Base-by-base conservation (phyloP, 2,113 vertebrate genomes). In the Neopipo cinnamomea region DNA sequence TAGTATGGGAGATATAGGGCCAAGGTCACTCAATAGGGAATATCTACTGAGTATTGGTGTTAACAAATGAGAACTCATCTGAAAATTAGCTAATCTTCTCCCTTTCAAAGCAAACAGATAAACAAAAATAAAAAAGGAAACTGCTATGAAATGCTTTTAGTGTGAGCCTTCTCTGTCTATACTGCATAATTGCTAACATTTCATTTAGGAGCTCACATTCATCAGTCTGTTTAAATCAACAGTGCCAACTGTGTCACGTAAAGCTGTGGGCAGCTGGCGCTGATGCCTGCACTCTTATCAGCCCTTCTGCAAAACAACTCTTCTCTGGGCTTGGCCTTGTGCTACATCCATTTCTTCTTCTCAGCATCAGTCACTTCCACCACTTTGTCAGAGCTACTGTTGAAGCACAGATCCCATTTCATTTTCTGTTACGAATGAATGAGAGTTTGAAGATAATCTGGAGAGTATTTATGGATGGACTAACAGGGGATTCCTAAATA, bases 171-270 rank as follows among this genome's bases (percentile, higher is more conserved):
- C 74, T 72, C 56, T 89, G 17, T 55, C 55, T 75, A 39, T 85
- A 65, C 80, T n/a, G 50, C 56, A 50, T 94, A 85, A 76, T 96
- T 81, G 56, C 37, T 61, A 46, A n/a, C 62, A 70, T 92, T 77
- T 83, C 55, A 53, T 61, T 70, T 55, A 81, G 92, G 63, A 94
- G 74, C 75, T 91, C 88, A 85, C 35, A 72, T 62, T 96, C 93
- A 78, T 89, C 71, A 85, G 37, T 50, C 53, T 89, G 53, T 96
- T 95, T 62, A 89, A 91, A 86, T 77, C 70, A 65, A 37, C 24
- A 39, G 56, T 68, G 61, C 58, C 78, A 91, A 83, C 23, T 80
- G 33, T 85, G 56, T 89, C 81, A 27, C 41, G 61, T 35, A 74
- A 83, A 91, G 44, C 66, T 62, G 27, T 73, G 68, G 53, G 52